Conservation (phyloP, 2,113 vertebrate species). For the Synchiropus splendidus region DNA sequence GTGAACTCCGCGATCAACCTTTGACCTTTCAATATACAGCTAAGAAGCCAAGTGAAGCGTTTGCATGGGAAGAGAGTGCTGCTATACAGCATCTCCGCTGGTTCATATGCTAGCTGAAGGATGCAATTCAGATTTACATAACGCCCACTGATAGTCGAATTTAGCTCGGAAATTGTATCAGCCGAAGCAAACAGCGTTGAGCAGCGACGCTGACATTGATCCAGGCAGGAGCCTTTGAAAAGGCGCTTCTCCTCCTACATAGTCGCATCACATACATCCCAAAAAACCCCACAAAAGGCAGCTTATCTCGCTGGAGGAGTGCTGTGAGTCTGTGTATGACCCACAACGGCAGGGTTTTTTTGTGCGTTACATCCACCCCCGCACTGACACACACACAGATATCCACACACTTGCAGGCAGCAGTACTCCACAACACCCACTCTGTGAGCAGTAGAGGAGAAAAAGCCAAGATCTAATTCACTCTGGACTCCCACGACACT, state of each 20-base stretch:
- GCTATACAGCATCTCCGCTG: slow-evolving; percentile 1
- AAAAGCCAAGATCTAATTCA: slow-evolving; percentile 52
- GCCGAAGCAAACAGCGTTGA: slow-evolving; percentile 16
- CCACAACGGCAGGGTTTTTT: slow-evolving; percentile 18
- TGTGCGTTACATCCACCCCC: slow-evolving; percentile 16
- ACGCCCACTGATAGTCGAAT: slow-evolving; percentile 13
- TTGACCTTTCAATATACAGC: too few relatives aligned
- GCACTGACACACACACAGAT: slow-evolving; percentile 16
- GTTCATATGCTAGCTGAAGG: slow-evolving; percentile 6
- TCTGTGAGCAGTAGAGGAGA: slow-evolving; percentile 32
- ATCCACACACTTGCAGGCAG: slow-evolving; percentile 23
- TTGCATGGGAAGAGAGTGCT: slow-evolving; percentile 3
- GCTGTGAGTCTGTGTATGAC: slow-evolving; percentile 26
- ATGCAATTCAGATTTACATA: slow-evolving; percentile 25
- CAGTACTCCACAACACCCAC: slow-evolving; percentile 40
- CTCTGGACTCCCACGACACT: slow-evolving; percentile 45
- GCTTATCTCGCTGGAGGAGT: slow-evolving; percentile 21
- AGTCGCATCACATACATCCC: slow-evolving; percentile 8
- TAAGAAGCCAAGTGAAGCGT: slow-evolving; percentile 1
- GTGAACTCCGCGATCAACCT: too few relatives aligned
- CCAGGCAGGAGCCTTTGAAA: slow-evolving; percentile 30
- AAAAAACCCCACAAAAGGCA: slow-evolving; percentile 21
- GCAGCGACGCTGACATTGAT: slow-evolving; percentile 9
- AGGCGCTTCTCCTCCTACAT: slow-evolving; percentile 25
- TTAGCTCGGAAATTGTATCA: slow-evolving; percentile 8